Percentiles rank a stretch among this genome's conserved stretches.
Evolutionary conservation across 1,140 invertebrate genomes (phyloP).

Genomic region (Pentalonia nigronervosa): DNA sequence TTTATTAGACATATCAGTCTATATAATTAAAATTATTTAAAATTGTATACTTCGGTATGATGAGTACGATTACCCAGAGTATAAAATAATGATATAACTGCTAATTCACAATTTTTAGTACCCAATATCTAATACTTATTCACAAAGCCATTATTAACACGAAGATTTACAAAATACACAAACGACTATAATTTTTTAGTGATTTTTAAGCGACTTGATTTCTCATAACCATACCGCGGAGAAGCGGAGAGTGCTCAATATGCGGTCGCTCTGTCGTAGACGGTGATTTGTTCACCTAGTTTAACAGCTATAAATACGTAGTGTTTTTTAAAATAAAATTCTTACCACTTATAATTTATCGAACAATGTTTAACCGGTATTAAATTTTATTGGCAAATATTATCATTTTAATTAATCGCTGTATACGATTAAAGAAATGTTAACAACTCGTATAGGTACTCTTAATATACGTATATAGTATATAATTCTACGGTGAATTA

Average conservation of each 20-base stretch:
- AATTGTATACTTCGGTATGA: no score
- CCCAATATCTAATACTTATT: no score
- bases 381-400: not conserved
- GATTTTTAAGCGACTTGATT: not conserved
- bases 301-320: not conserved
- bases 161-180: not conserved
- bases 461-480: not conserved
- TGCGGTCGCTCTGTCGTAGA: not conserved
- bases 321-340: not conserved
- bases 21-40: no score
- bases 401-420: not conserved
- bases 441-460: not conserved
- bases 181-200: not conserved
- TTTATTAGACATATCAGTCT: no score
- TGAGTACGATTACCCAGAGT: no score
- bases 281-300: not conserved
- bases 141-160: not conserved
- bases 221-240: not conserved
- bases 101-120: not conserved
- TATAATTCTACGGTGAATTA: not conserved
- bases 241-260: no score
- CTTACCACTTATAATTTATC: not conserved
- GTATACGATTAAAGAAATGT: not conserved
- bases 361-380: slow-evolving; percentile 10
- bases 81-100: not conserved